phyloP scores from a whole-genome alignment of 2,888 invertebrate species.

The Eupithecia insigniata region DNA sequence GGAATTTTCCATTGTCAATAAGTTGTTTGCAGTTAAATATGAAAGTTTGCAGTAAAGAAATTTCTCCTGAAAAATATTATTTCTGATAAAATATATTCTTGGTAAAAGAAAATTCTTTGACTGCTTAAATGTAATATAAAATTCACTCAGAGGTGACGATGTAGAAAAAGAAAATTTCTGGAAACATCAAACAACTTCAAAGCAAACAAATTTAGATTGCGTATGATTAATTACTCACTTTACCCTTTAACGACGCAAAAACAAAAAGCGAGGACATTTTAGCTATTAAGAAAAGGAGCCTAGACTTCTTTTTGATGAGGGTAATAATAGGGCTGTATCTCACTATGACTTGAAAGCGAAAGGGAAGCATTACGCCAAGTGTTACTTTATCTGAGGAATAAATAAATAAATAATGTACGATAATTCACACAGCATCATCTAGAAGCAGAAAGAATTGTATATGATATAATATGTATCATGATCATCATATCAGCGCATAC shows the following conservation, averaged over 20 bases:
- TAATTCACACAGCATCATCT: too few species aligned
- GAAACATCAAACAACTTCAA: conserved; percentile 9
- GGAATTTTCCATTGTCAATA: neutral
- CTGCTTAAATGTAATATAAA: neutral
- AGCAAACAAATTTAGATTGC: conserved; percentile 36
- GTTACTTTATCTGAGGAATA: too few species aligned
- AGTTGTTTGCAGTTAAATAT: too few species aligned
- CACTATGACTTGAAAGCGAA: too few species aligned
- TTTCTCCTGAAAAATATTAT: neutral
- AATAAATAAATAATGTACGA: too few species aligned
- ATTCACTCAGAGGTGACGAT: neutral
- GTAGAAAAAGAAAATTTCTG: neutral
- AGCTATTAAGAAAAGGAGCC: neutral
- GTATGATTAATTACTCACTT: conserved; percentile 36
- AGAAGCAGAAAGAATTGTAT: too few species aligned
- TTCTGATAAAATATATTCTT: neutral
- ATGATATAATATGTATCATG: too few species aligned
- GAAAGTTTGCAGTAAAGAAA: too few species aligned
- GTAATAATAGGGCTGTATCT: neutral
- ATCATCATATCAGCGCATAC: too few species aligned
- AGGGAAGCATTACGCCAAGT: too few species aligned
- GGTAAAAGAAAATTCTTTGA: neutral
- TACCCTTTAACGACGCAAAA: conserved; percentile 12
- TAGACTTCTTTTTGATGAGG: neutral
- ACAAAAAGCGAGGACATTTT: conserved; percentile 18